These are phyloP conservation scores for Agapornis canus DNA, from an alignment of 2,797 vertebrate genomes.

Conservation along the genomic window DNA sequence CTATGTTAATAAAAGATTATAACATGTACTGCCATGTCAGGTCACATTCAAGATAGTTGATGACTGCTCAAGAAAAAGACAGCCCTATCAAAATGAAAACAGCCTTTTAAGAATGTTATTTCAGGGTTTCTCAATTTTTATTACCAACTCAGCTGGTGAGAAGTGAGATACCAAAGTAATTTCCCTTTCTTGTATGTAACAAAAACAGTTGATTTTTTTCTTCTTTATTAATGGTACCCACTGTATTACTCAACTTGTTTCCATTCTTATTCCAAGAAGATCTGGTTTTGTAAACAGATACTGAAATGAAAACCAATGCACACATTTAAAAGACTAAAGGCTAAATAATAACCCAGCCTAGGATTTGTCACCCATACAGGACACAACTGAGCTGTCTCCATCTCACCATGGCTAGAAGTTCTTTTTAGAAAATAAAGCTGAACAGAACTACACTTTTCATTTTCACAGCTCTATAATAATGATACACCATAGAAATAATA, in stretches of 20 bases:
- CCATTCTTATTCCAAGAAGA: slow-evolving; percentile 15
- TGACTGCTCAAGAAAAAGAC: neutral
- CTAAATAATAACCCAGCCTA: neutral
- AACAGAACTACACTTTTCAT: slow-evolving; percentile 13
- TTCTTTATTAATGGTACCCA: neutral
- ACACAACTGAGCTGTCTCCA: neutral
- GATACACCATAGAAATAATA: neutral
- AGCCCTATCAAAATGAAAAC: neutral
- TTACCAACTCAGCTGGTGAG: slow-evolving; percentile 25
- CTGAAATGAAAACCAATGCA: slow-evolving; percentile 25
- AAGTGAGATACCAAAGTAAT: neutral
- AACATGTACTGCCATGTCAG: neutral
- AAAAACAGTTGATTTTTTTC: neutral
- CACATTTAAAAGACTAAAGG: neutral
- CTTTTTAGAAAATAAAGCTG: neutral
- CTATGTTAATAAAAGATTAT: neutral
- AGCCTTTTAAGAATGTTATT: slow-evolving; percentile 4
- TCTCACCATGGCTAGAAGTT: neutral
- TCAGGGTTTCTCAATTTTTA: neutral
- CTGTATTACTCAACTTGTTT: slow-evolving; percentile 19
- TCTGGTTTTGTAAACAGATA: slow-evolving; percentile 12
- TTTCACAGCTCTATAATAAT: slow-evolving; percentile 21
- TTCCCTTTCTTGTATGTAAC: neutral
- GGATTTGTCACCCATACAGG: neutral
- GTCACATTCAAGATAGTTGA: neutral